Conservation (phyloP, 2,797 vertebrate species). For the Anguilla megastoma region DNA sequence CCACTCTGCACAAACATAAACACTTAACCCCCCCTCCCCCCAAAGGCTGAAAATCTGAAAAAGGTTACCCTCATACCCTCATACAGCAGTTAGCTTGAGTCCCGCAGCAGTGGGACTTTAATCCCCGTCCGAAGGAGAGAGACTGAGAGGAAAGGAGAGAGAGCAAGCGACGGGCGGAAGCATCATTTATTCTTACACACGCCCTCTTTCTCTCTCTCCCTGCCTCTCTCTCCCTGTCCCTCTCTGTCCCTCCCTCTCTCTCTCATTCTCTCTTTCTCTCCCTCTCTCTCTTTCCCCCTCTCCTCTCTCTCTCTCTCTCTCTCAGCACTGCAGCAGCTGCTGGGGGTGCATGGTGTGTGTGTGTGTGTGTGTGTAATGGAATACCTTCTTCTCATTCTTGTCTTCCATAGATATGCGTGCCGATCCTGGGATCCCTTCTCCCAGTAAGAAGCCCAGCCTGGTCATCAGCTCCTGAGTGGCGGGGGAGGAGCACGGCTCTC, state of each 20-base stretch:
- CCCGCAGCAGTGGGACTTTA: conserved; percentile 45
- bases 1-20: conserved; percentile 23
- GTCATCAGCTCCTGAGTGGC: conserved; percentile 99
- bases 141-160: conserved; percentile 28
- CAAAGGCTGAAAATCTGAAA: conserved; percentile 17
- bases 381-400: conserved; percentile 96
- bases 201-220: not conserved
- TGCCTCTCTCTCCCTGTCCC: conserved; percentile 47
- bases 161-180: conserved; percentile 45
- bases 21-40: not conserved
- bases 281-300: conserved; percentile 46
- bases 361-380: conserved; percentile 34
- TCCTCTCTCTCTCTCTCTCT: conserved; percentile 50
- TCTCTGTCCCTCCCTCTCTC: conserved; percentile 42
- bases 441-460: conserved; percentile 95
- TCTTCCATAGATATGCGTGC: conserved; percentile 90
- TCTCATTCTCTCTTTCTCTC: not conserved
- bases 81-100: conserved; percentile 43
- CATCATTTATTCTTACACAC: conserved; percentile 48
- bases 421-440: conserved; percentile 93
- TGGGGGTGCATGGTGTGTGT: conserved; percentile 29
- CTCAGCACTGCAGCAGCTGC: conserved; percentile 55
- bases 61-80: conserved; percentile 53
- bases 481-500: conserved; percentile 87
- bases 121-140: conserved; percentile 49